These are phyloP conservation scores for Aporophyla nigra DNA, from an alignment of 2,888 invertebrate genomes.

Conservation along the genomic window DNA sequence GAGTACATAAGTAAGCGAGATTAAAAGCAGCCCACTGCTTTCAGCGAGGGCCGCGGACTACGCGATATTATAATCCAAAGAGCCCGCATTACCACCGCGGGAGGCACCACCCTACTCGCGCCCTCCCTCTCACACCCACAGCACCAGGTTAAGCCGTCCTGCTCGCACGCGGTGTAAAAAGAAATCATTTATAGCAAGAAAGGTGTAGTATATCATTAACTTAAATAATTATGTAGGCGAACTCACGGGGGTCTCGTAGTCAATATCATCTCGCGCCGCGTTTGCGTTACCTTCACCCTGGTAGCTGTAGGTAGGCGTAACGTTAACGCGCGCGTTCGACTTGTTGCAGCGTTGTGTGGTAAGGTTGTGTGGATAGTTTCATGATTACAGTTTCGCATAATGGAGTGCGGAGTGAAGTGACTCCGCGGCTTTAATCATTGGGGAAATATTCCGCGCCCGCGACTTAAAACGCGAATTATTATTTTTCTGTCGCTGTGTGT, in stretches of 20 bases:
- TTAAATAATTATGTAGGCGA: constrained; percentile 88
- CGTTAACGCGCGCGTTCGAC: constrained; percentile 69
- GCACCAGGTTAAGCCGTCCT: constrained; percentile 59
- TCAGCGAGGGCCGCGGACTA: constrained; percentile 73
- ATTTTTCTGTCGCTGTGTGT: constrained; percentile 59
- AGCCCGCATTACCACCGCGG: constrained; percentile 71
- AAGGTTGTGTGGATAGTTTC: constrained; percentile 79
- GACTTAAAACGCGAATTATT: constrained; percentile 74
- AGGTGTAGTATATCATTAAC: constrained; percentile 89
- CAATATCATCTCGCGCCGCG: constrained; percentile 57
- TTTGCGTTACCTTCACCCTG: constrained; percentile 63
- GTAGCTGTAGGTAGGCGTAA: constrained; percentile 47
- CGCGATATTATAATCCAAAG: constrained; percentile 74
- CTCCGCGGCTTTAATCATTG: constrained; percentile 86
- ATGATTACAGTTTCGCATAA: constrained; percentile 87
- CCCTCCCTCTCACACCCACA: constrained; percentile 65
- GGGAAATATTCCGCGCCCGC: constrained; percentile 82
- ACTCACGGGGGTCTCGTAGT: constrained; percentile 66
- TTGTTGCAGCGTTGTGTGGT: constrained; percentile 49
- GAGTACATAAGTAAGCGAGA: constrained; percentile 82
- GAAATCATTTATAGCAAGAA: constrained; percentile 85
- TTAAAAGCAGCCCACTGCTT: constrained; percentile 82
- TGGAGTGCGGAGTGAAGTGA: constrained; percentile 82
- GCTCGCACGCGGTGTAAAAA: constrained; percentile 76
- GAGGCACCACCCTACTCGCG: constrained; percentile 77